phyloP scores from a whole-genome alignment of 2,888 invertebrate genomes.

The Orthosia cruda region DNA sequence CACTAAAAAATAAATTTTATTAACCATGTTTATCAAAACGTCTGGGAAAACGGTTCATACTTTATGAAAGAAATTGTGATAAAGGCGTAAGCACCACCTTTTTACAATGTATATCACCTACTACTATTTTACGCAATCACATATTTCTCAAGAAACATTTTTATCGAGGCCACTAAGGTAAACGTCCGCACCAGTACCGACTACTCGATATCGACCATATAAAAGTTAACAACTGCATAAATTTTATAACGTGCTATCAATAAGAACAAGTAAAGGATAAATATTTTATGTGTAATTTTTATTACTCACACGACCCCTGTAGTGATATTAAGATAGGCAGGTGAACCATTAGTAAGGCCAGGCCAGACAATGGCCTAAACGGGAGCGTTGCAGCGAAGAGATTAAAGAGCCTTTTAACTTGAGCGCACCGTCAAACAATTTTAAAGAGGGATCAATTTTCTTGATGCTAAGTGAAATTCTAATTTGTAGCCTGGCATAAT shows the following conservation, averaged over 20 bases:
- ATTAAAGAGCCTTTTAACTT: constrained; percentile 52
- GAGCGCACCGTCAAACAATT: constrained; percentile 57
- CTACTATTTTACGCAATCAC: constrained; percentile 63
- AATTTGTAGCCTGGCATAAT: constrained; percentile 34
- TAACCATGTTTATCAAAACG: neutral
- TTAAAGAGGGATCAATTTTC: constrained; percentile 48
- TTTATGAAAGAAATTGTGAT: constrained; percentile 10
- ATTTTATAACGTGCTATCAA: constrained; percentile 86
- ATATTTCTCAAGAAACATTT: constrained; percentile 65
- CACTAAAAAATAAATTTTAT: too few relatives aligned
- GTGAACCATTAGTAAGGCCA: constrained; percentile 57
- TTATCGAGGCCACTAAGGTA: constrained; percentile 66
- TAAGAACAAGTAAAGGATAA: constrained; percentile 80
- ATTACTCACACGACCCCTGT: constrained; percentile 72
- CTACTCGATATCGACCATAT: constrained; percentile 78
- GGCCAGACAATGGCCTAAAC: constrained; percentile 19
- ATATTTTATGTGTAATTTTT: constrained; percentile 83
- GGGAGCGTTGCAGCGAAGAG: constrained; percentile 34
- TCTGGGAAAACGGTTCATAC: neutral
- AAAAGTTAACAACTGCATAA: constrained; percentile 87
- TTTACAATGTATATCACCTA: constrained; percentile 43
- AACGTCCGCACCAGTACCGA: constrained; percentile 63
- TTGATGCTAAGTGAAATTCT: constrained; percentile 26
- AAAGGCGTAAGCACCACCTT: constrained; percentile 24
- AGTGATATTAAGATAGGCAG: constrained; percentile 70